These are phyloP conservation scores for Petaurus breviceps DNA, from an alignment of 2,113 vertebrate species.

Conservation along the genomic window DNA sequence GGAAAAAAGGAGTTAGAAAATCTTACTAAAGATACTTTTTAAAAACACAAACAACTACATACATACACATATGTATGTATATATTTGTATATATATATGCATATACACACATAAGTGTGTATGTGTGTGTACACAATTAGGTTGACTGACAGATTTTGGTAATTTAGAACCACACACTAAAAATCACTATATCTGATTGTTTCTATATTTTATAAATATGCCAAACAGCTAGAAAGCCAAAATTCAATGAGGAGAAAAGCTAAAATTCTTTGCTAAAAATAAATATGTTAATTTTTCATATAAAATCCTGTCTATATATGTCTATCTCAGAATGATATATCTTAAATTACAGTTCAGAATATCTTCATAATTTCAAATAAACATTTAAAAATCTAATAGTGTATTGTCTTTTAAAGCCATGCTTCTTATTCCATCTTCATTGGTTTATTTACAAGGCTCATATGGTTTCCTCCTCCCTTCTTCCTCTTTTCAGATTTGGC, in stretches of 20 bases:
- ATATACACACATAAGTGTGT: neutral
- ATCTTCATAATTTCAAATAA: neutral
- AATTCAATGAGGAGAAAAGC: neutral
- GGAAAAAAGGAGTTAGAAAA: neutral
- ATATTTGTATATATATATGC: neutral
- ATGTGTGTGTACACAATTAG: neutral
- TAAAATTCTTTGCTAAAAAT: neutral
- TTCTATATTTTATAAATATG: neutral
- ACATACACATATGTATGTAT: neutral
- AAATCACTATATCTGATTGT: neutral
- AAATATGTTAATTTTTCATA: neutral
- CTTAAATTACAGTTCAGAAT: neutral
- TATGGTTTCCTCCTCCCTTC: neutral
- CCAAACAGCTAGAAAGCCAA: neutral
- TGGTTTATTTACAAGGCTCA: neutral
- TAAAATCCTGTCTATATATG: neutral
- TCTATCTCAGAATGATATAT: neutral
- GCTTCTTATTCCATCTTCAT: neutral
- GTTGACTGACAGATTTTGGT: neutral
- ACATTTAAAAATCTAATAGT: neutral
- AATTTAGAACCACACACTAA: neutral
- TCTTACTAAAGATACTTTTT: neutral
- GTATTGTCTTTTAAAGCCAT: neutral
- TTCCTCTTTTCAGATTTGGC: conserved; percentile 90
- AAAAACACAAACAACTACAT: neutral